Percentiles rank a stretch among this genome's conserved stretches.
Conservation (phyloP, 2,113 vertebrate genomes). For the Phrynosoma platyrhinos region DNA sequence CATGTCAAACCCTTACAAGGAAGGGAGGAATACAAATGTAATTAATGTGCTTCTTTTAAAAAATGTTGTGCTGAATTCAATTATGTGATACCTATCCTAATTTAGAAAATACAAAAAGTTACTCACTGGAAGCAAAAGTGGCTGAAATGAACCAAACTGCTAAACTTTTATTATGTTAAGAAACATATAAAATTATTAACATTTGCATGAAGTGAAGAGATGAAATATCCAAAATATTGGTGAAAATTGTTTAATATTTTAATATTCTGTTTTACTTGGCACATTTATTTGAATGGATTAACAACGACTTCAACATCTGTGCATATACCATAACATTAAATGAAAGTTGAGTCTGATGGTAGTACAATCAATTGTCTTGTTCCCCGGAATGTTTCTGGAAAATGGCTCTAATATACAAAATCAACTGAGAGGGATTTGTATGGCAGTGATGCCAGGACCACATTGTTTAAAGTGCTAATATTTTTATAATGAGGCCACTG, state of each 20-base stretch:
- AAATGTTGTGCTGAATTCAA: background rate
- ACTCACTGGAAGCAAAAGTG: background rate
- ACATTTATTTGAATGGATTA: background rate
- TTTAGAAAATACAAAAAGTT: background rate
- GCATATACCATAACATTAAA: background rate
- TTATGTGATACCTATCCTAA: too few relatives aligned
- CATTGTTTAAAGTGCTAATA: constrained; percentile 26
- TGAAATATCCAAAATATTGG: background rate
- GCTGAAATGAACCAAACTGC: background rate
- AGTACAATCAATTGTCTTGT: background rate
- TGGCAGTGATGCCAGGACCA: background rate
- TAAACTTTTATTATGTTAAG: background rate
- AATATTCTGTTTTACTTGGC: background rate
- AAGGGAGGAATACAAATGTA: background rate
- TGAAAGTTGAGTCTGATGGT: background rate
- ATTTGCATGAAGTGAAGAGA: background rate
- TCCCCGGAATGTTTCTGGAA: background rate
- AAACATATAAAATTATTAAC: constrained; percentile 18
- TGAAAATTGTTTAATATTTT: background rate
- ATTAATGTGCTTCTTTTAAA: background rate
- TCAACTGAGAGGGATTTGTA: background rate
- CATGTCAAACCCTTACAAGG: background rate
- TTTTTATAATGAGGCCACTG: background rate
- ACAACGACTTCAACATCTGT: background rate
- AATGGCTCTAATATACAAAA: background rate